Conservation (phyloP, 2,888 invertebrate species). For the Drosophila cracens region DNA sequence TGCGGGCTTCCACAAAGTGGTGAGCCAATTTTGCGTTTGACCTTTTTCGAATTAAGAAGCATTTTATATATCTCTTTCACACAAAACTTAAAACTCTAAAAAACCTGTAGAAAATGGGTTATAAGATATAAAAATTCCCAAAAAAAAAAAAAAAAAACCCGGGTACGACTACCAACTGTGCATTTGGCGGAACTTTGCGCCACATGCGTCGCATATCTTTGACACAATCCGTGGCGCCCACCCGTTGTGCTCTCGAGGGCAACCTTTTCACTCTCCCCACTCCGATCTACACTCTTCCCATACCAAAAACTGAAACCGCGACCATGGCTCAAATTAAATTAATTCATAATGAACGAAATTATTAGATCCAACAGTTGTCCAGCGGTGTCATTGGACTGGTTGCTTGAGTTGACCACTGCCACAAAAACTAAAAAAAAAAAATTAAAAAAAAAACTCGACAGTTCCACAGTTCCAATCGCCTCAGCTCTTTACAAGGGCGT, state of each 20-base stretch:
- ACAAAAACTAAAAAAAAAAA: neutral
- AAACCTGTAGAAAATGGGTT: slow-evolving; percentile 69
- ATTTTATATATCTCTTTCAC: slow-evolving; percentile 24
- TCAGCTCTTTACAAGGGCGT: slow-evolving; percentile 68
- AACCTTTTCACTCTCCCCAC: slow-evolving; percentile 64
- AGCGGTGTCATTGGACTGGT: slow-evolving; percentile 42
- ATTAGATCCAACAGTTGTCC: slow-evolving; percentile 65
- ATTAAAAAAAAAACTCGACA: neutral
- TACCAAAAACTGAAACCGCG: slow-evolving; percentile 31
- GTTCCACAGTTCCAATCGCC: slow-evolving; percentile 18
- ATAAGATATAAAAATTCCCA: slow-evolving; percentile 59
- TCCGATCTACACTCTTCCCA: neutral
- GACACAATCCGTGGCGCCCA: slow-evolving; percentile 80
- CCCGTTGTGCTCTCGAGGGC: slow-evolving; percentile 77
- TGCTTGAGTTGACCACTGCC: slow-evolving; percentile 3
- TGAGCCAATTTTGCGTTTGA: slow-evolving; percentile 75
- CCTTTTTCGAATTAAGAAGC: slow-evolving; percentile 59
- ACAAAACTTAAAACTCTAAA: slow-evolving; percentile 27
- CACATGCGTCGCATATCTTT: slow-evolving; percentile 79
- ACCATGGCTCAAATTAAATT: slow-evolving; percentile 69
- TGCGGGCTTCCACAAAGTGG: slow-evolving; percentile 23
- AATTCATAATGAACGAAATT: slow-evolving; percentile 79
- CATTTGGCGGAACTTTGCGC: slow-evolving; percentile 80
- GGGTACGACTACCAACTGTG: slow-evolving; percentile 70
- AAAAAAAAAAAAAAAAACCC: slow-evolving; percentile 11